phyloP scores from a whole-genome alignment of 2,888 invertebrate species.

The Sarcophaga rosellei region DNA sequence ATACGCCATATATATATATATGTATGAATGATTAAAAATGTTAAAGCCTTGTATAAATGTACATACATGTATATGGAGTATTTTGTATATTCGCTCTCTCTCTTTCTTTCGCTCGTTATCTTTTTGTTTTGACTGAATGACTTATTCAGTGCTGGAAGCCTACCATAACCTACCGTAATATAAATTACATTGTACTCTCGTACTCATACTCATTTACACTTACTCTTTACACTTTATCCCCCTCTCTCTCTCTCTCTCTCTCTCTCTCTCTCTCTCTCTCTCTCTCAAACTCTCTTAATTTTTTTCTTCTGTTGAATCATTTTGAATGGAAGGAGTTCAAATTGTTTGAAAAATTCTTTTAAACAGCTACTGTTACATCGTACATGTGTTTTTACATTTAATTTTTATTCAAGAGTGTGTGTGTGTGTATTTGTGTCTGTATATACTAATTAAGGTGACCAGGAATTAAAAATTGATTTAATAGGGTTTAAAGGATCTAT shows the following conservation, averaged over 20 bases:
- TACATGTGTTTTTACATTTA: neutral
- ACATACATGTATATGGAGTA: neutral
- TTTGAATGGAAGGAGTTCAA: neutral
- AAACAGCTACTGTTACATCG: neutral
- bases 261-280: constrained; percentile 27
- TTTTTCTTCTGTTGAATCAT: constrained; percentile 21
- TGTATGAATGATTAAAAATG: constrained; percentile 12
- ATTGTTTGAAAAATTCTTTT: constrained; percentile 21
- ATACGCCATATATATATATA: neutral
- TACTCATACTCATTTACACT: constrained; percentile 17
- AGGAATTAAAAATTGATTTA: no score
- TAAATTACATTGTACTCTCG: constrained; percentile 74
- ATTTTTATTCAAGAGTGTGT: neutral
- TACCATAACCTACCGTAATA: constrained; percentile 78
- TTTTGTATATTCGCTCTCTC: neutral
- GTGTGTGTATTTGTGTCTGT: neutral
- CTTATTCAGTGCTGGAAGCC: constrained; percentile 70
- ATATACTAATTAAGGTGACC: no score
- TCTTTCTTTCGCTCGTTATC: constrained; percentile 6
- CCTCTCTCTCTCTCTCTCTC: neutral
- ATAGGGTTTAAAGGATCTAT: no score
- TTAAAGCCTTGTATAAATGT: constrained; percentile 30
- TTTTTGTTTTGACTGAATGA: constrained; percentile 42
- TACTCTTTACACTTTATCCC: neutral
- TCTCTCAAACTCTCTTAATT: constrained; percentile 7